Evolutionary conservation across 2,888 invertebrate genomes (phyloP).

Genomic region (Campaea margaritaria): DNA sequence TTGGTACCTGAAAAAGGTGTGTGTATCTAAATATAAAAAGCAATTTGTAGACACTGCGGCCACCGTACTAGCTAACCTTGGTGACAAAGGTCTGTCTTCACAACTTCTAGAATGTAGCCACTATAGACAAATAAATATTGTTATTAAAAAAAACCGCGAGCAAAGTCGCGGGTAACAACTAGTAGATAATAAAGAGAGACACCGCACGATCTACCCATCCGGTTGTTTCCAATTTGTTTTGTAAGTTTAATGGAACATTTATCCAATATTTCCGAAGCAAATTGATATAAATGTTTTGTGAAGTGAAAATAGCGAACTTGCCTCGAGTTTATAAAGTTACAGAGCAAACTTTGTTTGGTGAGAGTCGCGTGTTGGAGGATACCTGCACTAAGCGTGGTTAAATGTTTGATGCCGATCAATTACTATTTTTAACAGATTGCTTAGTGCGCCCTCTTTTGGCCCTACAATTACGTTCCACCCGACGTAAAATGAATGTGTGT

Average conservation of each 20-base stretch:
- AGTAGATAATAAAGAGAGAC: constrained; percentile 25
- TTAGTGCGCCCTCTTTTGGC: not conserved
- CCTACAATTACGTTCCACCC: too few species aligned
- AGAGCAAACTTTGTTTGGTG: constrained; percentile 55
- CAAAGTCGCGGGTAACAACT: not conserved
- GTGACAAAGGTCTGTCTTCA: too few species aligned
- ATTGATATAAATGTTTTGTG: constrained; percentile 66
- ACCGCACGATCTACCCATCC: constrained; percentile 35
- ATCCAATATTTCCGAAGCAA: constrained; percentile 66
- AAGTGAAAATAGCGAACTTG: constrained; percentile 57
- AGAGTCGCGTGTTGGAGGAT: constrained; percentile 20
- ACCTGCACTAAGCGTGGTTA: constrained; percentile 28
- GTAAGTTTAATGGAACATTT: constrained; percentile 58
- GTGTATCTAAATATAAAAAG: too few species aligned
- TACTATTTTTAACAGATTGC: constrained; percentile 7
- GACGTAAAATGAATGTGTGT: too few species aligned
- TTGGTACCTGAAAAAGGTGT: too few species aligned
- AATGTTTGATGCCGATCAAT: constrained; percentile 26
- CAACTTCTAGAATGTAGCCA: not conserved
- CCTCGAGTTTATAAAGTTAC: constrained; percentile 59
- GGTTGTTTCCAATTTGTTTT: constrained; percentile 40
- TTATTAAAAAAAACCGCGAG: not conserved
- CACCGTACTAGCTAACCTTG: too few species aligned
- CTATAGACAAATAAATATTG: too few species aligned
- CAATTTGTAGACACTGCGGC: too few species aligned